phyloP scores from a whole-genome alignment of 2,113 vertebrate genomes.

The Empidonax traillii region DNA sequence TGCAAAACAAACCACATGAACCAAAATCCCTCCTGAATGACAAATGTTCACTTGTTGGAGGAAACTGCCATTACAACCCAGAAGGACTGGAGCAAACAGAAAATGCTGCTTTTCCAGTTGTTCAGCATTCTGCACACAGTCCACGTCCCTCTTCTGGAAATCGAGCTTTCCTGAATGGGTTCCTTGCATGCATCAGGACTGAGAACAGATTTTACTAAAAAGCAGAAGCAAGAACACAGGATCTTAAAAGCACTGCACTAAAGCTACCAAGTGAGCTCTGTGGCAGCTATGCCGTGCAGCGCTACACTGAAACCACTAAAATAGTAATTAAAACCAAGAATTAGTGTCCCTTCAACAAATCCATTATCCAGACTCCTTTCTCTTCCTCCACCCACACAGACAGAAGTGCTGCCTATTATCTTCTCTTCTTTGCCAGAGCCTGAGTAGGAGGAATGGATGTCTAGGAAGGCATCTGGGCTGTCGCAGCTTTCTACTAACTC shows the following conservation, averaged over 20 bases:
- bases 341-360: not conserved
- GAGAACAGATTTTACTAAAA: not conserved
- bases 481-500: conserved; percentile 16
- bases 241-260: not conserved
- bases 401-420: not conserved
- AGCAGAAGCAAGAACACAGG: not conserved
- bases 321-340: not conserved
- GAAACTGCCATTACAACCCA: not conserved
- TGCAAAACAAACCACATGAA: not conserved
- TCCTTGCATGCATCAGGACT: not conserved
- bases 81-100: not conserved
- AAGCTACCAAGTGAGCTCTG: not conserved
- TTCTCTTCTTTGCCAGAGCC: not conserved
- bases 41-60: not conserved
- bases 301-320: not conserved
- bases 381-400: not conserved
- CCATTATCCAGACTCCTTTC: not conserved
- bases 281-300: not conserved
- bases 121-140: not conserved
- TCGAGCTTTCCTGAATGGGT: not conserved
- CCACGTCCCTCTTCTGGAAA: not conserved
- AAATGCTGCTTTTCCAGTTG: not conserved
- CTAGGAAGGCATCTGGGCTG: conserved; percentile 40
- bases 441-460: conserved; percentile 34
- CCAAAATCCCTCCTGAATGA: not conserved